Evolutionary conservation across 2,888 invertebrate species (phyloP).

Genomic region (Biston betularia): DNA sequence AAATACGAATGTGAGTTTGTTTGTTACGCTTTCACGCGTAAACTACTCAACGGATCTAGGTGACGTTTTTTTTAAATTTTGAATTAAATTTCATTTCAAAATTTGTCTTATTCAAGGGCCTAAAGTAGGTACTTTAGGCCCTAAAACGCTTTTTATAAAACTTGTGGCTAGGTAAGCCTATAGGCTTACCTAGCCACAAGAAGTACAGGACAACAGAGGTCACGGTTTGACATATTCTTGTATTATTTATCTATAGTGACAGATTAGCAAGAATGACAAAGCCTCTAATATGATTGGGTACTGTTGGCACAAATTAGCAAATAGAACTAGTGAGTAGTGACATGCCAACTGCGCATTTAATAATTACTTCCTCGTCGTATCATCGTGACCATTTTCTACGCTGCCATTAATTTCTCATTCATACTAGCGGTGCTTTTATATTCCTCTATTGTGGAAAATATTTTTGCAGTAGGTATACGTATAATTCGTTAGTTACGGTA

Average conservation of each 20-base stretch:
- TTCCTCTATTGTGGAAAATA: background rate
- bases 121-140: no score
- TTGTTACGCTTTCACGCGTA: no score
- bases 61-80: no score
- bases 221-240: background rate
- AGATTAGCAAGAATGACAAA: background rate
- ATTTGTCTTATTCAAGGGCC: no score
- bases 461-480: background rate
- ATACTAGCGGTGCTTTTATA: background rate
- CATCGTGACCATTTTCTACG: background rate
- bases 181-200: no score
- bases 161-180: no score
- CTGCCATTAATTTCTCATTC: background rate
- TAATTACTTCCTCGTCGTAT: conserved; percentile 38
- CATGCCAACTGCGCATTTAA: conserved; percentile 46
- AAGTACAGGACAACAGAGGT: no score
- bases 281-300: conserved; percentile 28
- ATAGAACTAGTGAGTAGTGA: conserved; percentile 30
- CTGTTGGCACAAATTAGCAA: conserved; percentile 40
- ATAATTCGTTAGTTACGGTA: no score
- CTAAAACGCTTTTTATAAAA: no score
- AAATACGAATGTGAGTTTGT: no score
- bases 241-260: background rate
- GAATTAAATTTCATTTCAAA: no score
- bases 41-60: no score